Conservation (phyloP, 2,113 vertebrate genomes). For the Xenopus laevis region DNA sequence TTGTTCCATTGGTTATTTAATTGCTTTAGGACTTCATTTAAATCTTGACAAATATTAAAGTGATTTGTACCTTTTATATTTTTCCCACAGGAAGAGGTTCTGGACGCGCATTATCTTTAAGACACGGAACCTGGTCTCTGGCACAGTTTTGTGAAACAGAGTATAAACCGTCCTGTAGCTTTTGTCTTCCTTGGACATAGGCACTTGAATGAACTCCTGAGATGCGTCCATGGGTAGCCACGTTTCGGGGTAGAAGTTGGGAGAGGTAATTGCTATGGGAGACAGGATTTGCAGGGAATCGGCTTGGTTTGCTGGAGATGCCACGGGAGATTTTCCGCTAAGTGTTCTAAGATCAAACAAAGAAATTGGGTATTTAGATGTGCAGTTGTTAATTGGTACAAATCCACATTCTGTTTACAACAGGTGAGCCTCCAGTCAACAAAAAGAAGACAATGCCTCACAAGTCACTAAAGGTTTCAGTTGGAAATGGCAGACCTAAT, state of each 20-base stretch:
- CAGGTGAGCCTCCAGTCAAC: not conserved
- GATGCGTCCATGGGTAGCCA: conserved; percentile 88
- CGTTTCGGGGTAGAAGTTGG: conserved; percentile 90
- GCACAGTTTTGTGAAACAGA: conserved; percentile 98
- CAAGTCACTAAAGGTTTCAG: not conserved
- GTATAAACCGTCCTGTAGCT: conserved; percentile 96
- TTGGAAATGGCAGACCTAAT: not conserved
- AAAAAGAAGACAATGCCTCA: not conserved
- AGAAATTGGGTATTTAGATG: conserved; percentile 10
- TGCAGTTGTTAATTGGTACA: not conserved
- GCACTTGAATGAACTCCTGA: conserved; percentile 97
- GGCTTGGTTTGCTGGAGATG: conserved; percentile 54
- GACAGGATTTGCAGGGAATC: conserved; percentile 64
- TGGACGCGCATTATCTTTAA: conserved; percentile 93
- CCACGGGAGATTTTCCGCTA: conserved; percentile 62
- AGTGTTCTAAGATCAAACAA: conserved; percentile 69
- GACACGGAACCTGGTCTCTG: conserved; percentile 93
- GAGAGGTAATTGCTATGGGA: conserved; percentile 68
- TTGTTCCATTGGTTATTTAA: too few relatives aligned
- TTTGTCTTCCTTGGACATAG: conserved; percentile 89
- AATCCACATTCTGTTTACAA: not conserved
- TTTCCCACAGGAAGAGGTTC: conserved; percentile 98
- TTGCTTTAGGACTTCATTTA: too few relatives aligned
- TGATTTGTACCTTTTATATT: conserved; percentile 85
- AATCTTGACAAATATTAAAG: too few relatives aligned